A percentile compares a stretch with the other conserved stretches of the same genome.
Conservation (phyloP, 2,888 invertebrate genomes). For the Rhingia campestris region DNA sequence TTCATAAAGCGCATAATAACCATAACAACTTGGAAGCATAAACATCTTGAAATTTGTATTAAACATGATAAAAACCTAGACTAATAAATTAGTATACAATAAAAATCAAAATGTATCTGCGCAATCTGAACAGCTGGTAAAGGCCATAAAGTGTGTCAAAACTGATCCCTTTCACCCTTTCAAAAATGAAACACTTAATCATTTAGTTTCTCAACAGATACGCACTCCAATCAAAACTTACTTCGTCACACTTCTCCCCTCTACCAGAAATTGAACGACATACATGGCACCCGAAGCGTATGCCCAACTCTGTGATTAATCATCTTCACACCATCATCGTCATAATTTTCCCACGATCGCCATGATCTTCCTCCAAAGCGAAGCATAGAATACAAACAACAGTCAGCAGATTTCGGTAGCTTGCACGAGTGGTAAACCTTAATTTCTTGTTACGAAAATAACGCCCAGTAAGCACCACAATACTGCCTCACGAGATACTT, state of each 20-base stretch:
- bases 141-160: constrained; percentile 16
- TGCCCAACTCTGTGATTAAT: constrained; percentile 56
- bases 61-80: too few relatives aligned
- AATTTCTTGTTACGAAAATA: constrained; percentile 57
- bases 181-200: background rate
- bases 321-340: constrained; percentile 61
- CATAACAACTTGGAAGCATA: too few relatives aligned
- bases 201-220: constrained; percentile 5
- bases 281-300: constrained; percentile 36
- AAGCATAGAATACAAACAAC: constrained; percentile 38
- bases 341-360: constrained; percentile 65
- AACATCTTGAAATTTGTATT: too few relatives aligned
- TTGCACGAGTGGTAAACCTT: constrained; percentile 47
- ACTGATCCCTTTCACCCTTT: constrained; percentile 18
- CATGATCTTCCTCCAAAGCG: constrained; percentile 34
- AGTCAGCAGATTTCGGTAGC: constrained; percentile 27
- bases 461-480: constrained; percentile 62
- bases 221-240: background rate
- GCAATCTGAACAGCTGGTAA: background rate
- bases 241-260: constrained; percentile 24
- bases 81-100: too few relatives aligned
- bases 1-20: too few relatives aligned
- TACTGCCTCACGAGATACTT: constrained; percentile 31
- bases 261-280: constrained; percentile 8
- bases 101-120: too few relatives aligned